These are phyloP conservation scores for Sus scrofa DNA, from an alignment of 2,113 vertebrate species.

Conservation along the genomic window DNA sequence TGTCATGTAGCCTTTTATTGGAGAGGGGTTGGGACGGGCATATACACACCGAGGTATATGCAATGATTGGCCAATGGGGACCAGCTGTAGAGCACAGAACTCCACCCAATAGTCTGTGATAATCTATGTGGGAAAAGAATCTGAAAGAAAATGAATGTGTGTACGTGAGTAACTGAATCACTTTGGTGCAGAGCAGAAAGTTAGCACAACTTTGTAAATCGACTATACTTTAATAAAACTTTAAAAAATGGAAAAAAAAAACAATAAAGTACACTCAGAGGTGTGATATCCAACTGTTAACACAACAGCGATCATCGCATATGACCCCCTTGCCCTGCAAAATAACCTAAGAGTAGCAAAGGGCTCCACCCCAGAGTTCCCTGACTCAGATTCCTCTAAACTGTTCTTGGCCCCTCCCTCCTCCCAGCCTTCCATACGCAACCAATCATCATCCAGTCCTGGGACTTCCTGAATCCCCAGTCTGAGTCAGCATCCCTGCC, in stretches of 20 bases:
- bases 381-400: neutral
- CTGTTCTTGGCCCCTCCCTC: neutral
- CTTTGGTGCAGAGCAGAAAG: no score
- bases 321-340: neutral
- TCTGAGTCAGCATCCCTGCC: neutral
- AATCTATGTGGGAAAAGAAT: no score
- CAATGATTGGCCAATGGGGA: no score
- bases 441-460: fast-evolving
- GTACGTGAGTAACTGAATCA: no score
- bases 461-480: neutral
- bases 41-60: no score
- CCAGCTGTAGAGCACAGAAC: no score
- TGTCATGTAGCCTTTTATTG: neutral
- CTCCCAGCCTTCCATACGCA: no score
- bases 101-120: no score
- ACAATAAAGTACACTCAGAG: neutral
- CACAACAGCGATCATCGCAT: neutral
- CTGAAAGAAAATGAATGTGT: no score
- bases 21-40: no score
- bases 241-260: neutral
- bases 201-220: no score
- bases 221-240: no score
- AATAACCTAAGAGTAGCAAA: neutral
- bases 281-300: neutral
- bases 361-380: fast-evolving